Base-by-base conservation (phyloP, 2,113 vertebrate species). In the Engraulis encrasicolus region DNA sequence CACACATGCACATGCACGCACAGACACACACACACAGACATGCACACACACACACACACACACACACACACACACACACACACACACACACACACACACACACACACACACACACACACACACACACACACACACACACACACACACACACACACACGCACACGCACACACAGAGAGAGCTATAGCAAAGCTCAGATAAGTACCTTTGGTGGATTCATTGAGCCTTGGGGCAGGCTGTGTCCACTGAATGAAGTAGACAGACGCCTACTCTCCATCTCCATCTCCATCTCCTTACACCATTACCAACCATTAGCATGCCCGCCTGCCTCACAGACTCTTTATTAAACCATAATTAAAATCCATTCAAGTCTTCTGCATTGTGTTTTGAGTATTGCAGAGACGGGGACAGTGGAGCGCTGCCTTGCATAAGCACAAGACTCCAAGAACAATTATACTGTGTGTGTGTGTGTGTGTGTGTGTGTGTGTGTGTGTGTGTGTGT, bases 321-420 rank as follows among this genome's bases (percentile, higher is more conserved):
- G 27, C 9, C 12, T 17, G 23, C 9, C 9, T 14, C 61, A 81
- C 78, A 82, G 80, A 80, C n/a, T 48, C 52, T 78, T 54, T 66
- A 84, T 71, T 78, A 52, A 78, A 84, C 11, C 54, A 78, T 84
- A 86, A 87, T 89, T 87, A 80, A 86, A 86, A 81, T 81, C 37
- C 20, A 87, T 85, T 79, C 19, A 48, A 79, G 38, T 49, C 27
- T 77, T 50, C 78, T 78, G 74, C 50, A 38, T 45, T 80, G 77
- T 80, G 61, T 38, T 40, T 49, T 77, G 71, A 54, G 31, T 48
- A 49, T 81, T 15, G 66, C 23, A 74, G 1, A 74, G 23, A 74
- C 31, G 6, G 66, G 66, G n/a, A 11, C 58, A 6, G 9, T 66
- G 58, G 27, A 34, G 66, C 17, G 27, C 31, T 31, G 66, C 14